Base-by-base conservation (phyloP, 1,140 invertebrate species). In the Papilio aristodemus region DNA sequence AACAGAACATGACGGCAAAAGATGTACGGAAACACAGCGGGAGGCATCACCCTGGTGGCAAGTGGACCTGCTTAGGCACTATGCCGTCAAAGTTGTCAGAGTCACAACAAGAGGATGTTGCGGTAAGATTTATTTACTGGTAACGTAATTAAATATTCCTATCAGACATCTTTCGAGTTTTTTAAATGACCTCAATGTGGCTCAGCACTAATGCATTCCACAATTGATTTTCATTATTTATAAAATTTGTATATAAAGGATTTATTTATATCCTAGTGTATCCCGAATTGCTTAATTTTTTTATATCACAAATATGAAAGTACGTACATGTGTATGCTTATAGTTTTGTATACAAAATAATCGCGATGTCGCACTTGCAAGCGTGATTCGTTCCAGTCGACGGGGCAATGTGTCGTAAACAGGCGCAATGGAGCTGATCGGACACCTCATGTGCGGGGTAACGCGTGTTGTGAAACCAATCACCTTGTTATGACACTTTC, bases 31-130 rank as follows among this genome's bases (percentile, higher is more conserved):
- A 89, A 98, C 97, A 0, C 95, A 96, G 77, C 94, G 95, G 63
- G 97, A 98, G 81, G 94, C 95, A 0, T 97, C 96, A 10, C 97
- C 97, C 0, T 98, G 97, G 96, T 98, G 97, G 97, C 94, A 95
- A 71, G 97, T 98, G 0, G 96, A 98, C 84, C 91, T 98, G 11
- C 92, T 98, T 5, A 93, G 95, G 46, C 94, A 96, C 10, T 97
- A 97, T 82, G 93, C 96, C 9, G 94, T 98, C 38, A 95, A 95
- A 80, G 96, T 96, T 8, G 95, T 98, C 9, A 90, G 96, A 68
- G 95, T 98, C 10, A 97, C 97, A 0, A 97, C 97, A 0, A 93
- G 97, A 86, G 96, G 96, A 27, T 97, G 96, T 75, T 97, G 96
- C 73, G 96, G 95, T 95, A 90, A 93, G 89, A 78, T 25, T 59